These are phyloP conservation scores for Cryptotis parvus DNA, from an alignment of 2,113 vertebrate species.

Conservation along the genomic window DNA sequence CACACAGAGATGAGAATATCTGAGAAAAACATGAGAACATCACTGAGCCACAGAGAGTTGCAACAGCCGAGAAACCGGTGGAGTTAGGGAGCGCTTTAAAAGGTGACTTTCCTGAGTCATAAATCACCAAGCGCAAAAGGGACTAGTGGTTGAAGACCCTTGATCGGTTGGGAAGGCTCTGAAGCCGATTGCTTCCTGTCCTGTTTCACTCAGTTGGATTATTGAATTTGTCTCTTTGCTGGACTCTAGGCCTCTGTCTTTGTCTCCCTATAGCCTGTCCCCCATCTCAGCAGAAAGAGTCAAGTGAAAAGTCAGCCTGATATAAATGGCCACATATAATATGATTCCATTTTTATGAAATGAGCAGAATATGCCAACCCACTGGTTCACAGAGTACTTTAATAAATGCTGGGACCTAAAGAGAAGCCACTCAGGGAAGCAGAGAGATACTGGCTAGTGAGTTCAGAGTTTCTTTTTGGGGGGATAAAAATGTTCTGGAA, in stretches of 20 bases:
- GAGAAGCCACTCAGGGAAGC: rapidly evolving
- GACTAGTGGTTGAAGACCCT: no score
- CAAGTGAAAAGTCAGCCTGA: not conserved
- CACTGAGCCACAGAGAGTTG: no score
- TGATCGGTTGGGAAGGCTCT: not conserved
- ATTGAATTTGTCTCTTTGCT: not conserved
- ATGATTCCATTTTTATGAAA: not conserved
- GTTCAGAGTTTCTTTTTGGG: not conserved
- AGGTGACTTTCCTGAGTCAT: no score
- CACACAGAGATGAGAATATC: no score
- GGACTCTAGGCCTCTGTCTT: not conserved
- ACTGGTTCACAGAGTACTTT: not conserved
- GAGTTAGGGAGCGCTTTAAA: no score
- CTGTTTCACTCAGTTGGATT: not conserved
- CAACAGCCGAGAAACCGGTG: no score
- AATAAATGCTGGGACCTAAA: not conserved
- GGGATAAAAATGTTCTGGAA: constrained; percentile 22
- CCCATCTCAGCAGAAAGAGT: not conserved
- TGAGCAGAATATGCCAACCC: not conserved
- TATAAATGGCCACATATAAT: not conserved
- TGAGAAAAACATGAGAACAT: no score
- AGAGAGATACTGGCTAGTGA: not conserved
- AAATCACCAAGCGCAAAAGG: no score
- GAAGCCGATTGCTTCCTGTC: not conserved
- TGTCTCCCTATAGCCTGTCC: not conserved